Base-by-base conservation (phyloP, 2,113 vertebrate genomes). In the Pungitius pungitius region DNA sequence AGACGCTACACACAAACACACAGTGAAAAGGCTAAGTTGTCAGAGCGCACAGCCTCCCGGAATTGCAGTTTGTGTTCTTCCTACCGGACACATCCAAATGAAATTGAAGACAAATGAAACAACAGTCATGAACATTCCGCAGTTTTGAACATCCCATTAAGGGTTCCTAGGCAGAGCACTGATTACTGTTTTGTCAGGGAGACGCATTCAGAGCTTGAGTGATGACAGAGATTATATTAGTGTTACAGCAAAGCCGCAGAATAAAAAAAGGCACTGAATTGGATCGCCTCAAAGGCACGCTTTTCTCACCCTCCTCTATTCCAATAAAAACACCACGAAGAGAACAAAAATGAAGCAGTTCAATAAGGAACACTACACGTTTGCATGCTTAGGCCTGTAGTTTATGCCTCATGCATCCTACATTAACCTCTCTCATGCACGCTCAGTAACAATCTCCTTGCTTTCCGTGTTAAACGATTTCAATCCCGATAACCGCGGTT, bases 101-200 rank as follows among this genome's bases (percentile, higher is more conserved):
- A 75, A 83, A 83, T 47, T 75, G 68, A 24, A 80, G 71, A 65
- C 26, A 55, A 77, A 60, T 43, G 67, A 66, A 73, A 75, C 67
- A 86, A 81, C 66, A 70, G 54, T 49, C 18, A 69, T 68, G 70
- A 77, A 80, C 47, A 65, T 45, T 51, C 40, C 3, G 57, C 64
- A 37, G 43, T 75, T 75, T 81, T 78, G 72, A 77, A 71, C 69
- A 80, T 70, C 76, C 72, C 65, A 80, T 69, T 78, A 82, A 64
- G 43, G 64, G 69, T 78, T 58, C 61, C 5, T 6, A 64, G 52
- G 67, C 73, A 64, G 47, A 62, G 75, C 49, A 45, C 45, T 70
- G 71, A 86, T 82, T 78, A 78, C 60, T 64, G 27, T 66, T 79
- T 69, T 73, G 59, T 82, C 72, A 69, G 51, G 24, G 24, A 68